These are phyloP conservation scores for Illadopsis cleaveri DNA, from an alignment of 2,113 vertebrate genomes.

Conservation along the genomic window DNA sequence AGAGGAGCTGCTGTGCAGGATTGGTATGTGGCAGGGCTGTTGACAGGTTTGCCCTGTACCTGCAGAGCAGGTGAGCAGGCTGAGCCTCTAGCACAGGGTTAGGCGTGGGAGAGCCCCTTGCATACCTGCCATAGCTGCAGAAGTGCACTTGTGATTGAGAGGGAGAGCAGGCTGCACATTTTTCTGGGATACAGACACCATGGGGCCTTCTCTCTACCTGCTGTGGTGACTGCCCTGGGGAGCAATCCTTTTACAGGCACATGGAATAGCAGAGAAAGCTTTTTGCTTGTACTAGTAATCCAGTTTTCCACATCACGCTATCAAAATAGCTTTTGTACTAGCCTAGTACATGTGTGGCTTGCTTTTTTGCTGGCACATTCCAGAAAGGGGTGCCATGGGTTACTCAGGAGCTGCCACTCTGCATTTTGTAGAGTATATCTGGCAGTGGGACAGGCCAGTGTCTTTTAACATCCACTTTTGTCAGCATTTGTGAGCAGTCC, in stretches of 20 bases:
- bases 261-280: not conserved
- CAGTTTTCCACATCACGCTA: not conserved
- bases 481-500: not conserved
- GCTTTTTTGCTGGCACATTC: not conserved
- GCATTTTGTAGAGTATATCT: not conserved
- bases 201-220: not conserved
- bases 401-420: not conserved
- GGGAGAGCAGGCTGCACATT: not conserved
- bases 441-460: not conserved
- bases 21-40: not conserved
- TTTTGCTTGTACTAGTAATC: not conserved
- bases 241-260: not conserved
- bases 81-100: not conserved
- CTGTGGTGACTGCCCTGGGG: not conserved
- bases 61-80: not conserved
- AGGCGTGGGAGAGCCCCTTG: not conserved
- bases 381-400: not conserved
- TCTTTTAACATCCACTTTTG: not conserved
- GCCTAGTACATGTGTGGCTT: not conserved
- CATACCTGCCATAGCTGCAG: not conserved
- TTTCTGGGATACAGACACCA: accelerated
- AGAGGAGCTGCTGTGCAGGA: not conserved
- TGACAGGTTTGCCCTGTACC: not conserved
- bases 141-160: not conserved
- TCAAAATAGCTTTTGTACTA: constrained; percentile 5